Evolutionary conservation across 1,140 invertebrate species (phyloP).

Genomic region (Calliphora vicina): DNA sequence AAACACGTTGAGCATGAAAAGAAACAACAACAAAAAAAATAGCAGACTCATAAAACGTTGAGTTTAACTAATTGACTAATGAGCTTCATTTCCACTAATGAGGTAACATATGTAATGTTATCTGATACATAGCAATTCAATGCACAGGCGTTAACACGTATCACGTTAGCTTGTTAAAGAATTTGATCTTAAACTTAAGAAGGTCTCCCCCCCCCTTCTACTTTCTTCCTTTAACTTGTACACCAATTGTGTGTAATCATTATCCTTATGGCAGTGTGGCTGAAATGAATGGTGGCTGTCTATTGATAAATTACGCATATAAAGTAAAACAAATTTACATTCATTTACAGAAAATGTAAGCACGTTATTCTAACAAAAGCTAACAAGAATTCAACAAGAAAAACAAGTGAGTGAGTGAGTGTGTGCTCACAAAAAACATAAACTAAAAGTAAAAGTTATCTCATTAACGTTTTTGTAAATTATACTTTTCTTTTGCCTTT

Average conservation of each 20-base stretch:
- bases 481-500: background rate
- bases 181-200: conserved; percentile 18
- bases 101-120: conserved; percentile 28
- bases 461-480: background rate
- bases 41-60: background rate
- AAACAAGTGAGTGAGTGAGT: no score
- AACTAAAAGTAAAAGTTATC: background rate
- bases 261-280: background rate
- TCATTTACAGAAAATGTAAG: background rate
- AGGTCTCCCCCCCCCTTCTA: background rate
- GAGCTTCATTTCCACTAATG: conserved; percentile 30
- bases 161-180: conserved; percentile 23
- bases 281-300: background rate
- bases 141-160: conserved; percentile 16
- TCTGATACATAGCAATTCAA: background rate
- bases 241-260: background rate
- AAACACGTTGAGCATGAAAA: background rate
- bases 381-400: background rate
- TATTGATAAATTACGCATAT: background rate
- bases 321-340: conserved; percentile 3
- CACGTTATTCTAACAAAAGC: background rate
- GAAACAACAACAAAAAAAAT: background rate
- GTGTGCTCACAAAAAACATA: background rate
- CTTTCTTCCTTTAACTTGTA: background rate
- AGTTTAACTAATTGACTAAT: conserved; percentile 29